A percentile compares a stretch with the other conserved stretches of the same genome.
phyloP scores from a whole-genome alignment of 2,113 vertebrate genomes.

The Triplophysa tibetana region DNA sequence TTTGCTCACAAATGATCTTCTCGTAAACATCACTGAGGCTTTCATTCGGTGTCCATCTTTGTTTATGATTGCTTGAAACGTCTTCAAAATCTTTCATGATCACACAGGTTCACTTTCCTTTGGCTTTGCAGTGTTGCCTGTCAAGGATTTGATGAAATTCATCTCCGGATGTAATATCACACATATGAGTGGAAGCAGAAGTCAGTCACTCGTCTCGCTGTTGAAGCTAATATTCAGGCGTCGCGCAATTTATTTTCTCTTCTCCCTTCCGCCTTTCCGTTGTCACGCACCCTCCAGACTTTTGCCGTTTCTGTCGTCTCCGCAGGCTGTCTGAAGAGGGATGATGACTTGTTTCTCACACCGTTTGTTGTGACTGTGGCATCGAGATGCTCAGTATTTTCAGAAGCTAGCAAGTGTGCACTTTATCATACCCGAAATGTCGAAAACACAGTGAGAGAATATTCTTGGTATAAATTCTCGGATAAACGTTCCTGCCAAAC shows the following conservation, averaged over 20 bases:
- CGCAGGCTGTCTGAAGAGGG: conserved; percentile 45
- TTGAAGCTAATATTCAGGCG: conserved; percentile 62
- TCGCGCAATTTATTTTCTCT: conserved; percentile 72
- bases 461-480: not conserved
- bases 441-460: conserved; percentile 6
- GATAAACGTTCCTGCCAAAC: not conserved
- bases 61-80: not conserved
- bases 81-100: not conserved
- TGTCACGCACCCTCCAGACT: conserved; percentile 8
- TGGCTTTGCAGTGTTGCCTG: not conserved
- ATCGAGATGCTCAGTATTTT: not conserved
- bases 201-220: conserved; percentile 55
- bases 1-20: not conserved
- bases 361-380: conserved; percentile 24
- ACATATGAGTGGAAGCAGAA: conserved; percentile 37
- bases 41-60: not conserved
- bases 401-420: not conserved
- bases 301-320: conserved; percentile 38
- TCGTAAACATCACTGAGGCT: not conserved
- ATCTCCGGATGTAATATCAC: conserved; percentile 66
- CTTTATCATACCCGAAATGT: not conserved
- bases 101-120: not conserved
- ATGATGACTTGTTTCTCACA: conserved; percentile 35
- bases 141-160: conserved; percentile 54
- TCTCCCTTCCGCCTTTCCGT: conserved; percentile 42